Evolutionary conservation across 2,888 invertebrate species (phyloP), one percentile per base, ranked within the genome.

Genomic region (Synergus japonicus): DNA sequence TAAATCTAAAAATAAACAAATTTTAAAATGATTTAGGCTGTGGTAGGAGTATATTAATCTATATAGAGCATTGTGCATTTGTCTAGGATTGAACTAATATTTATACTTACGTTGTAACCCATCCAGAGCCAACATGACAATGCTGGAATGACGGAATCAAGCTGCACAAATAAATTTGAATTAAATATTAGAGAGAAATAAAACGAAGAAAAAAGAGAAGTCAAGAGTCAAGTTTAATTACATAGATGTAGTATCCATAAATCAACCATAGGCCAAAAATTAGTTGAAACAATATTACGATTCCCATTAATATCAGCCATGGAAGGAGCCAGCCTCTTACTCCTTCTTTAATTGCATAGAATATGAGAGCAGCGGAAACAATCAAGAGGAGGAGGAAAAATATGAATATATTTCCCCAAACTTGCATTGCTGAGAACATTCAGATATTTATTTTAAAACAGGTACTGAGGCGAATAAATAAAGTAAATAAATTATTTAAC

Each of bases 191-290:
- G 4, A 4, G 5, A 4, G 12, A 60, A 76, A 41, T 54, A 29
- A 29, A 29, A 29, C 41, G 15, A 76, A 76, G 67, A 43, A 64
- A 63, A 46, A 60, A 18, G 66, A 22, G 18, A 66, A 76, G 73
- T 63, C 4, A 60, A 15, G 10, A 66, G 63, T 66, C 18, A 73
- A 65, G 43, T 81, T 13, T 78, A 94, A 96, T 96, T 92, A 97
- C 97, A 93, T 97, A 97, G 88, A 97, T 97, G 88, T 98, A 98
- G 89, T 98, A 98, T 82, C 97, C 97, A 82, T 96, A 97, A 58
- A 97, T 93, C 2, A 97, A 93, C 97, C 97, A 97, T 44, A 97
- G 92, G 7, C 97, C 97, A 91, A 97, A 97, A 3, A 95, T 89
- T 8, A 97, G 92, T 91, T 97, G 97, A 90, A 97, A 97, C 0